Conservation (phyloP, 2,888 invertebrate species). For the Nebria salina region DNA sequence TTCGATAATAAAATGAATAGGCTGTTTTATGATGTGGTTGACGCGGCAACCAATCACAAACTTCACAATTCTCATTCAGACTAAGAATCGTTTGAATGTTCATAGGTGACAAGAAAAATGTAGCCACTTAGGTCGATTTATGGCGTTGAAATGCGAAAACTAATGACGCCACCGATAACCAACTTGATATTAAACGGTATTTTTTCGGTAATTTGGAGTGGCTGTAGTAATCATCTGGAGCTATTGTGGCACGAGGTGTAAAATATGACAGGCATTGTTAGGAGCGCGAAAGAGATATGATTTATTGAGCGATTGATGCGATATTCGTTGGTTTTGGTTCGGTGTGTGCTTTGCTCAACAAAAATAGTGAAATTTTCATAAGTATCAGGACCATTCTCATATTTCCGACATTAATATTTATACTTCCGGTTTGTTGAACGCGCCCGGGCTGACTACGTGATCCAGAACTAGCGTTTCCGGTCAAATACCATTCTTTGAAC, state of each 20-base stretch:
- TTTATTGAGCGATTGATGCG: conserved; percentile 5
- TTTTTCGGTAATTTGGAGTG: background rate
- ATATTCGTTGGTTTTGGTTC: conserved; percentile 2
- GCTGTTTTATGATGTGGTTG: background rate
- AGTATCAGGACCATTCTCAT: conserved; percentile 22
- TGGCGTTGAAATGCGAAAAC: background rate
- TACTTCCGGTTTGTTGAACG: conserved; percentile 25
- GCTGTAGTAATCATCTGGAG: background rate
- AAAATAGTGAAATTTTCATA: conserved; percentile 28
- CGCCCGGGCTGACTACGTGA: background rate
- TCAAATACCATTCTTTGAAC: conserved; percentile 8
- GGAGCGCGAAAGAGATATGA: conserved; percentile 12
- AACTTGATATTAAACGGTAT: background rate
- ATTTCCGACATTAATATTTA: conserved; percentile 45
- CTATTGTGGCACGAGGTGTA: conserved; percentile 11
- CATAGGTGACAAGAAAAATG: background rate
- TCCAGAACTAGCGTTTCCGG: conserved; percentile 8
- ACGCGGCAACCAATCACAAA: too few species aligned
- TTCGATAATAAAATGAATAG: background rate
- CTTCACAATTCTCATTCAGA: too few species aligned
- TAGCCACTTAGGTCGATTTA: background rate
- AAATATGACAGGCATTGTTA: conserved; percentile 13
- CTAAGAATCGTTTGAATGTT: background rate
- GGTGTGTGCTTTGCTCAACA: background rate
- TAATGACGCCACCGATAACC: background rate